Percentiles rank a stretch among this genome's conserved stretches.
These are phyloP conservation scores for Hesperia comma DNA, from an alignment of 2,888 invertebrate species.

Conservation along the genomic window DNA sequence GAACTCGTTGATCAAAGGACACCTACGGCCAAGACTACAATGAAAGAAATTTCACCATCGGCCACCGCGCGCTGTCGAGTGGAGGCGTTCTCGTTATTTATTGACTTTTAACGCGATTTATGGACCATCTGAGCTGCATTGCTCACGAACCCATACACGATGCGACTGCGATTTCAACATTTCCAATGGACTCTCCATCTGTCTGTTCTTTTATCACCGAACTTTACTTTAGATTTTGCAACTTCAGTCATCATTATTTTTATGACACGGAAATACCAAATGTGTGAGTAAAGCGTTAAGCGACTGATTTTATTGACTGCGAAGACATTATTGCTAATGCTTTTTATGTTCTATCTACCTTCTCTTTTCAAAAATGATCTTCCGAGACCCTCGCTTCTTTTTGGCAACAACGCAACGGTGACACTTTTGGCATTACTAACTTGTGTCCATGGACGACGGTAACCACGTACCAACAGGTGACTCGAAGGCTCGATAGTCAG, in stretches of 20 bases:
- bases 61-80: conserved; percentile 36
- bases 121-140: conserved; percentile 29
- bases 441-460: too few relatives aligned
- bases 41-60: conserved; percentile 22
- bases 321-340: too few relatives aligned
- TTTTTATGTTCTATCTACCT: too few relatives aligned
- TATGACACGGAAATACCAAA: background rate
- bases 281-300: too few relatives aligned
- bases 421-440: too few relatives aligned
- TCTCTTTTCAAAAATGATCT: too few relatives aligned
- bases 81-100: conserved; percentile 44
- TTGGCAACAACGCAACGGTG: too few relatives aligned
- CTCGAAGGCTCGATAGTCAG: too few relatives aligned
- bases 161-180: conserved; percentile 1
- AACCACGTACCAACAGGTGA: too few relatives aligned
- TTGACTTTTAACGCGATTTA: conserved; percentile 51
- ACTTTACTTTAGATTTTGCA: conserved; percentile 1
- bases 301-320: too few relatives aligned
- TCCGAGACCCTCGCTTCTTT: too few relatives aligned
- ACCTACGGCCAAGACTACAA: background rate
- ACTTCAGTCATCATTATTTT: background rate
- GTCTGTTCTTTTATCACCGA: conserved; percentile 1
- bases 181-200: conserved; percentile 2
- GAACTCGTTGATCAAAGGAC: background rate
- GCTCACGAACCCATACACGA: conserved; percentile 15